phyloP scores from a whole-genome alignment of 1,140 invertebrate species.

The Trinorchestia longiramus region DNA sequence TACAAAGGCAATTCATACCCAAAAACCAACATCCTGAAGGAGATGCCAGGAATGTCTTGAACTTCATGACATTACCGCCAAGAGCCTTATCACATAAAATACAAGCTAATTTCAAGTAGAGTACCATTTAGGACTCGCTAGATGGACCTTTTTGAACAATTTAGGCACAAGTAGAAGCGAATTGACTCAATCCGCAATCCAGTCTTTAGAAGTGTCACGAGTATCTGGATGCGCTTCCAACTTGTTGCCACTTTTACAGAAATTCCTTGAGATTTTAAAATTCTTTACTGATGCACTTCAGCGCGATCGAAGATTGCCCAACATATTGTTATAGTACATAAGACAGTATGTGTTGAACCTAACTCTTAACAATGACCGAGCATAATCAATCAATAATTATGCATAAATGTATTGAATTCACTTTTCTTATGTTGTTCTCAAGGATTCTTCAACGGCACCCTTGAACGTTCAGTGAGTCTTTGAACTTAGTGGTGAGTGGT shows the following conservation, averaged over 20 bases:
- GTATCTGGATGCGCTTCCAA: not conserved
- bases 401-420: not conserved
- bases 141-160: not conserved
- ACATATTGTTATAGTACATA: not conserved
- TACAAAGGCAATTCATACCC: too few relatives aligned
- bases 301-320: not conserved
- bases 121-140: too few relatives aligned
- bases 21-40: too few relatives aligned
- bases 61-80: too few relatives aligned
- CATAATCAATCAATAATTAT: not conserved
- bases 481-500: not conserved
- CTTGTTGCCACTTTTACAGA: not conserved
- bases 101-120: too few relatives aligned
- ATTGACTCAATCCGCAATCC: not conserved
- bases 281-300: not conserved
- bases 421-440: not conserved
- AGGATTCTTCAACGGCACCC: not conserved
- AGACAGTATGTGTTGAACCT: not conserved
- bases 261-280: not conserved
- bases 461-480: not conserved
- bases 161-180: not conserved
- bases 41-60: too few relatives aligned
- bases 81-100: too few relatives aligned
- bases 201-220: not conserved
- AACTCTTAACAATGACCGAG: not conserved